Base-by-base conservation (phyloP, 2,797 vertebrate genomes). In the Acropternis orthonyx region DNA sequence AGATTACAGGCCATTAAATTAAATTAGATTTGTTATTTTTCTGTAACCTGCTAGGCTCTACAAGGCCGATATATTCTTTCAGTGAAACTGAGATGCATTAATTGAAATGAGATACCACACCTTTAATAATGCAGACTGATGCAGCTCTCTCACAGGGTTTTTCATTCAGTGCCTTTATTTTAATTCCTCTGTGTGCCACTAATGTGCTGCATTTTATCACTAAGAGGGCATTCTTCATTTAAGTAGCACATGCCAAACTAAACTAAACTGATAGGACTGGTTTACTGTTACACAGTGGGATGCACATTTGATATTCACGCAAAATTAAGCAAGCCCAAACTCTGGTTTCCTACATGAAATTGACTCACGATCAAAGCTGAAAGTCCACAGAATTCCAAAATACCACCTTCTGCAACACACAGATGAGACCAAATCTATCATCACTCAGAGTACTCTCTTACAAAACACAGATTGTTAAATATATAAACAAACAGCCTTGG, bases 111-210 rank as follows among this genome's bases (percentile, higher is more conserved):
- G 97, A 98, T 94, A 97, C 88, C 46, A 58, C 79, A 37, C 27
- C 89, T 98, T 98, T 95, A 98, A 98, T 98, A 98, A 98, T 98
- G 97, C 91, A 98, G 93, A 75, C 6, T 28, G 48, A 85, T 77
- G 52, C 14, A 76, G 77, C 63, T 26, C n/a, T 46, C 88, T 89
- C 71, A 55, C 48, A 67, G 49, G 26, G 34, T 65, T 95, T 71
- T 93, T 90, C 44, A 82, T 74, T 73, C 15, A 8, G 24, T 89
- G 71, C 30, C 90, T 92, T 78, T 94, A 94, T 63, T 93, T 95
- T 92, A 73, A 71, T 49, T 94, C 91, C 89, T 91, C 86, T n/a
- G 55, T 93, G 71, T 86, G 51, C 94, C 87, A 77, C 19, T 55
- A 87, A 59, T 87, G 93, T 10, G 6, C n/a, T 67, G 39, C 65